Evolutionary conservation across 2,113 vertebrate species (phyloP), one percentile per base, ranked within the genome.

Genomic region (Oncorhynchus clarkii): DNA sequence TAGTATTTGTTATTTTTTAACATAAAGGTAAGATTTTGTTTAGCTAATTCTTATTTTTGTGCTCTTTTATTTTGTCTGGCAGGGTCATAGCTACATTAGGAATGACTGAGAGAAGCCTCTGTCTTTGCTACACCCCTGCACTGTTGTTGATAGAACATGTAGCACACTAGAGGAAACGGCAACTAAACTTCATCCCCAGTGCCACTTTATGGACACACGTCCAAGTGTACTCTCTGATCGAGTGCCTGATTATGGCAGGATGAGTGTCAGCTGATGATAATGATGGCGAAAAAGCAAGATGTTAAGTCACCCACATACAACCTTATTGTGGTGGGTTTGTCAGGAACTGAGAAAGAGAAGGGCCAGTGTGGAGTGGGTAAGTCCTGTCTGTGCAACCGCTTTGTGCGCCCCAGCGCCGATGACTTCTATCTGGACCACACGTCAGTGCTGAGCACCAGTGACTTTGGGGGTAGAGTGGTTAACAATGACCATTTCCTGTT

Each of bases 281-380:
- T 96, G 96, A 99, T 99, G 97, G 97, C 97, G 62, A 96, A 97
- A 90, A 99, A 99, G 93, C 97, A 98, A 94, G 97, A 99, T 93
- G 96, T 88, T 51, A 96, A 97, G 78, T 82, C 93, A 29, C 96
- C 97, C 93, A 97, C 95, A 90, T 98, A 98, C 91, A 96, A 94
- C 92, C 90, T 99, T 71, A 95, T 96, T 82, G 97, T 98, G 92
- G 97, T 99, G 93, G 98, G 98, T 0, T 89, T 99, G 78, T 99
- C 98, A 0, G 98, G 98, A 84, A 99, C 98, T 0, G 98, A 99
- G 87, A 99, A 99, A 79, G 98, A 99, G 82, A 99, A 99, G 45
- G 98, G 98, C 0, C 97, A 98, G 64, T 98, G 97, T 2, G 98
- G 98, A 71, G 84, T 98, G 2, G 98, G 98, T 2, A 99, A 99